A percentile compares a stretch with the other conserved stretches of the same genome.
Conservation (phyloP, 2,888 invertebrate genomes). For the Lymantria dispar region DNA sequence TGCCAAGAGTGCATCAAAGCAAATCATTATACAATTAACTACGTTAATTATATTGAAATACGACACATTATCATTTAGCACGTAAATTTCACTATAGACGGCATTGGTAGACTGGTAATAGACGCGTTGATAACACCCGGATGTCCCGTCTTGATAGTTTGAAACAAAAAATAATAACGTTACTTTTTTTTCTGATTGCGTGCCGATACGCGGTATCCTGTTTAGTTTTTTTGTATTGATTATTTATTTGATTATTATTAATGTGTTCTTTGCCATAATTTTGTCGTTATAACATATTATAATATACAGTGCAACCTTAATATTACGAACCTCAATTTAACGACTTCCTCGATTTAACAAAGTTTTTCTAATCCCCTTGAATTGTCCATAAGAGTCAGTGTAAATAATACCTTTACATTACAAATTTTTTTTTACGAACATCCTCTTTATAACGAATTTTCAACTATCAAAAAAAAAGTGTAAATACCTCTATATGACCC, state of each 20-base stretch:
- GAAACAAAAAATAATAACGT: slow-evolving; percentile 10
- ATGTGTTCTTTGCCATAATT: slow-evolving; percentile 22
- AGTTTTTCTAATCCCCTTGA: no score
- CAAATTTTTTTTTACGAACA: no score
- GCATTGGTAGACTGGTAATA: slow-evolving; percentile 38
- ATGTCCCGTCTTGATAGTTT: slow-evolving; percentile 36
- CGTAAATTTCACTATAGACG: neutral
- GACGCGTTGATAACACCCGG: slow-evolving; percentile 47
- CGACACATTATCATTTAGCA: slow-evolving; percentile 2
- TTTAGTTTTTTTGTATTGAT: slow-evolving; percentile 22
- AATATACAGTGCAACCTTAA: no score
- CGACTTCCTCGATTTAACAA: no score
- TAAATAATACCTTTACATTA: no score
- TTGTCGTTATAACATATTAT: neutral
- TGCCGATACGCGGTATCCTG: slow-evolving; percentile 25
- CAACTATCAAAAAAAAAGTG: no score
- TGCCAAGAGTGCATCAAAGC: slow-evolving; percentile 26
- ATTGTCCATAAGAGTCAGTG: no score
- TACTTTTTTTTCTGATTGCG: slow-evolving; percentile 11
- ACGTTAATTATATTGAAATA: neutral
- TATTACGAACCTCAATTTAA: no score
- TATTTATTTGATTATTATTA: no score
- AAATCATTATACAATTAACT: slow-evolving; percentile 2
- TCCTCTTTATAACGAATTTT: no score
- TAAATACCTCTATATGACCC: no score